A percentile compares a stretch with the other conserved stretches of the same genome.
Evolutionary conservation across 2,797 vertebrate species (phyloP).

Genomic region (Catharus ustulatus): DNA sequence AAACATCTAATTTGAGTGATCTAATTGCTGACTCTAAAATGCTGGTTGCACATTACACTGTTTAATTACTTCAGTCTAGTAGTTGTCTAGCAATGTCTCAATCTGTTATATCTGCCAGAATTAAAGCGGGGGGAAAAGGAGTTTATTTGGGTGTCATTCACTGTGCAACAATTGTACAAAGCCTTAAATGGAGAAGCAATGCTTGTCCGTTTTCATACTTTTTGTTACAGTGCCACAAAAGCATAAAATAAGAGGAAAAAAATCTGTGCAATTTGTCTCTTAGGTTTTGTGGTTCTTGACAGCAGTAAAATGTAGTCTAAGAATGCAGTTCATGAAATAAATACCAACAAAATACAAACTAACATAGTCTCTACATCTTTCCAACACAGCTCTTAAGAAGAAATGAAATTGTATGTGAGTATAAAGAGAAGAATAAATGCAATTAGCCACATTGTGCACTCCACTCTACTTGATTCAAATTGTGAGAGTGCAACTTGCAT

Average conservation of each 20-base stretch:
- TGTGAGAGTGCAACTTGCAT: not conserved
- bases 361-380: slow-evolving; percentile 31
- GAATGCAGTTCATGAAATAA: slow-evolving; percentile 58
- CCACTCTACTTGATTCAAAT: not conserved
- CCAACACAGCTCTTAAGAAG: slow-evolving; percentile 21
- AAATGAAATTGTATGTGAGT: slow-evolving; percentile 35
- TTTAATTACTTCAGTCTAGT: slow-evolving; percentile 61
- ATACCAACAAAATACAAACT: slow-evolving; percentile 57
- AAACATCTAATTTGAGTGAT: slow-evolving; percentile 48
- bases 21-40: slow-evolving; percentile 51
- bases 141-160: not conserved
- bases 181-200: slow-evolving; percentile 18
- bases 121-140: not conserved
- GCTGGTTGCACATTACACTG: slow-evolving; percentile 57
- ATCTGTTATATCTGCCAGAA: slow-evolving; percentile 38
- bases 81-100: slow-evolving; percentile 49
- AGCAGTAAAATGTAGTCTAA: slow-evolving; percentile 39
- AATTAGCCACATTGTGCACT: not conserved
- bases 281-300: slow-evolving; percentile 52
- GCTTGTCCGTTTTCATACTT: slow-evolving; percentile 26
- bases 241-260: slow-evolving; percentile 16
- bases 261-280: not conserved
- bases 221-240: slow-evolving; percentile 38
- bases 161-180: not conserved
- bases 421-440: slow-evolving; percentile 23